These are phyloP conservation scores for Synanthedon vespiformis DNA, from an alignment of 2,888 invertebrate species.

Conservation along the genomic window DNA sequence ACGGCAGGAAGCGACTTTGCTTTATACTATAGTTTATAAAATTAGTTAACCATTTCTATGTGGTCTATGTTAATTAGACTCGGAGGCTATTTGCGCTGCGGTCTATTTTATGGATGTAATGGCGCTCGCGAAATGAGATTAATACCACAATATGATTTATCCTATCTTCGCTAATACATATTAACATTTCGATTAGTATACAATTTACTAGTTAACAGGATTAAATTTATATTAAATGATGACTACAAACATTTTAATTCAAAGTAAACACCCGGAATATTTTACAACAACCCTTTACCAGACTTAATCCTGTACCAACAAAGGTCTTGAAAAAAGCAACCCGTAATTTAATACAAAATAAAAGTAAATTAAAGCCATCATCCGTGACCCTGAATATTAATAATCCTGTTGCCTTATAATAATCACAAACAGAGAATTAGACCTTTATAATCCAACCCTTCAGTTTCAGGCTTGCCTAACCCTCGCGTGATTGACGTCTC, in stretches of 20 bases:
- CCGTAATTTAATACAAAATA: conserved; percentile 43
- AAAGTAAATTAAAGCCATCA: conserved; percentile 48
- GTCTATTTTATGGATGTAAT: conserved; percentile 14
- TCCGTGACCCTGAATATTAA: conserved; percentile 50
- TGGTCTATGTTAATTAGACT: conserved; percentile 22
- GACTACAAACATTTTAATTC: too few species aligned
- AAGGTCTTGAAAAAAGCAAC: conserved; percentile 22
- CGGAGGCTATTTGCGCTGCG: conserved; percentile 15
- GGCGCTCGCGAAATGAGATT: conserved; percentile 19
- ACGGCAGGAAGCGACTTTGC: too few species aligned
- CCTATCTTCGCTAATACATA: conserved; percentile 16
- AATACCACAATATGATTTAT: conserved; percentile 21
- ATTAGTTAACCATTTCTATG: conserved; percentile 16
- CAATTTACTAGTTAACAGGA: too few species aligned
- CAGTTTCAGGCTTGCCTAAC: conserved; percentile 47
- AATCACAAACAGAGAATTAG: conserved; percentile 33
- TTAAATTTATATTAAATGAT: too few species aligned
- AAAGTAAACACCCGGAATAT: neutral
- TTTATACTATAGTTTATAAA: conserved; percentile 2
- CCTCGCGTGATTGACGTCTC: conserved; percentile 59
- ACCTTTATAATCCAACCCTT: conserved; percentile 66
- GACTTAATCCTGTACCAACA: neutral
- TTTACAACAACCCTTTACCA: neutral
- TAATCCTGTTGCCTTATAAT: conserved; percentile 41
- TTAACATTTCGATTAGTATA: neutral